These are phyloP conservation scores for Cinclus cinclus DNA, from an alignment of 2,113 vertebrate genomes.

Conservation along the genomic window DNA sequence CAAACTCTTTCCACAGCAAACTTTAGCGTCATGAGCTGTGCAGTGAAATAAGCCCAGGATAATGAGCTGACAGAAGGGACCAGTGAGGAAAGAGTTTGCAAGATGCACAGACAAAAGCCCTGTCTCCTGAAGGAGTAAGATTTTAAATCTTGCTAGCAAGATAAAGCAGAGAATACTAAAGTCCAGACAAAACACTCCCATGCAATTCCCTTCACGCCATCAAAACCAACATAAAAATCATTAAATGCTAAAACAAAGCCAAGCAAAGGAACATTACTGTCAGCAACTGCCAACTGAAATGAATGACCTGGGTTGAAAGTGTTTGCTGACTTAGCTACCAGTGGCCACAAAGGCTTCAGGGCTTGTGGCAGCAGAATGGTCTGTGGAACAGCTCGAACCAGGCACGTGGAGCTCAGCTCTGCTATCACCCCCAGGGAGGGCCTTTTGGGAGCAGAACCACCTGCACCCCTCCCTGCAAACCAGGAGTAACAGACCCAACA, in stretches of 20 bases:
- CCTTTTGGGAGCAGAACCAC: background rate
- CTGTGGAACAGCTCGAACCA: background rate
- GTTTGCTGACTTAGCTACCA: background rate
- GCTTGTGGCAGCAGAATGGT: background rate
- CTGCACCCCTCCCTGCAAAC: background rate
- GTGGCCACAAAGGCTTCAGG: background rate
- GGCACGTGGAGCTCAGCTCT: background rate
- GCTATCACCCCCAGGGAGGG: accelerated
- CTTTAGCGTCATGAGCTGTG: background rate
- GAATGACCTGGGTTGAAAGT: background rate
- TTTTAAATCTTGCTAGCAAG: background rate
- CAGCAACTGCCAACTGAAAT: background rate
- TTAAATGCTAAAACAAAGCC: slow-evolving; percentile 28
- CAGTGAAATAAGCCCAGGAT: background rate
- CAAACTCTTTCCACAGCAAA: background rate
- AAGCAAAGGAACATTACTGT: background rate
- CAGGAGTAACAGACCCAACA: background rate
- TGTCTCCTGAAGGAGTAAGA: background rate
- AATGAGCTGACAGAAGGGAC: background rate
- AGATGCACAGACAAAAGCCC: background rate
- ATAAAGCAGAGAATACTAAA: background rate
- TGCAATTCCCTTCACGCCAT: background rate
- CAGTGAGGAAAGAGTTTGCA: background rate
- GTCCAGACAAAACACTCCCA: background rate
- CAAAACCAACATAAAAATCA: slow-evolving; percentile 30